Conservation (phyloP, 1,140 invertebrate genomes). For the Ditylenchus dipsaci region DNA sequence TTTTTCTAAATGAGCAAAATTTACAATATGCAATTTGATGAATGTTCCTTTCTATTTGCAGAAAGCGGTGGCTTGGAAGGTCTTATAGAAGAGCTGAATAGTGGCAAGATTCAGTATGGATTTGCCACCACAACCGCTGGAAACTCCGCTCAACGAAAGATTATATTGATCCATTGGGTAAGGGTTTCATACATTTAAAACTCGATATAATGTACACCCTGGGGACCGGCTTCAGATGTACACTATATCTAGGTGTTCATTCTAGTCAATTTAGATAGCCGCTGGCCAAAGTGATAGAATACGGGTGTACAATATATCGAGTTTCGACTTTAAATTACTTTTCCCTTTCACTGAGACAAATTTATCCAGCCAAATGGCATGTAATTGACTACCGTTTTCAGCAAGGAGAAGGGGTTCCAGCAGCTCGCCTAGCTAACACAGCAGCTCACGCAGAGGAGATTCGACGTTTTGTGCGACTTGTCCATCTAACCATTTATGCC, state of each 20-base stretch:
- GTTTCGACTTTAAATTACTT: slow-evolving; percentile 11
- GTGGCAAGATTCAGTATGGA: slow-evolving; percentile 47
- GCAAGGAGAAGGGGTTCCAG: slow-evolving; percentile 48
- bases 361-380: background rate
- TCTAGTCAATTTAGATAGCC: too few species aligned
- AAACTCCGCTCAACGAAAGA: slow-evolving; percentile 26
- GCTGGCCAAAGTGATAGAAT: too few species aligned
- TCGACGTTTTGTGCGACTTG: slow-evolving; percentile 36
- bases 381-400: slow-evolving; percentile 33
- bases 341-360: slow-evolving; percentile 6
- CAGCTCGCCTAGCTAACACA: slow-evolving; percentile 28
- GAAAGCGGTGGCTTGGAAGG: slow-evolving; percentile 40
- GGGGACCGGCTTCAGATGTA: too few species aligned
- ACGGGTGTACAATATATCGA: too few species aligned
- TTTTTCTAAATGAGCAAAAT: too few species aligned
- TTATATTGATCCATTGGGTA: slow-evolving; percentile 52
- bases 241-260: too few species aligned
- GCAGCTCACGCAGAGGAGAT: slow-evolving; percentile 42
- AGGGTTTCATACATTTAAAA: background rate
- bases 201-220: slow-evolving; percentile 18
- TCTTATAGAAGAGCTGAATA: slow-evolving; percentile 26
- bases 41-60: too few species aligned
- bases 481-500: slow-evolving; percentile 43
- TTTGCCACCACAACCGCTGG: slow-evolving; percentile 13
- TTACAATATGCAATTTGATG: too few species aligned